Conservation (phyloP, 2,888 invertebrate genomes). For the Oscheius sp. region DNA sequence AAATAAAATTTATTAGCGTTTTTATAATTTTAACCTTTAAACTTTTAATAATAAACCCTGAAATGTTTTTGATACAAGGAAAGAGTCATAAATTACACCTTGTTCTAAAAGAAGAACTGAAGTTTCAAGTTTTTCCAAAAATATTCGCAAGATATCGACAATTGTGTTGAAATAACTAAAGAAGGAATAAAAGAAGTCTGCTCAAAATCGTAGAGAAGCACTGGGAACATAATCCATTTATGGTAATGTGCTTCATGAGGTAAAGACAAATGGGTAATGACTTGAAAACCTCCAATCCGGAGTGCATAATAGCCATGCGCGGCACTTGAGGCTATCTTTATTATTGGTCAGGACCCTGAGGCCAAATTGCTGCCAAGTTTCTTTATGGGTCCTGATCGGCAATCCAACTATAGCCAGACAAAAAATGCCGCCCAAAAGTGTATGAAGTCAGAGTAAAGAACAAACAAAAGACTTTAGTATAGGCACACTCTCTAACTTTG, state of each 20-base stretch:
- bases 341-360: constrained; percentile 26
- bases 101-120: neutral
- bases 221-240: neutral
- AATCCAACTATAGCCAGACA: constrained; percentile 5
- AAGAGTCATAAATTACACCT: too few species aligned
- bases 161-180: neutral
- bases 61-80: too few species aligned
- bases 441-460: neutral
- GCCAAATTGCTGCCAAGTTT: constrained; percentile 28
- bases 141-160: too few species aligned
- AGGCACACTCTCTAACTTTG: too few species aligned
- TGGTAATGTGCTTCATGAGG: constrained; percentile 7
- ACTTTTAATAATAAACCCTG: too few species aligned
- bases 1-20: too few species aligned
- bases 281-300: constrained; percentile 19
- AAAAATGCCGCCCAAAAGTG: constrained; percentile 1
- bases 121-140: neutral
- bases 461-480: too few species aligned
- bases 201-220: neutral
- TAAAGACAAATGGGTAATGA: constrained; percentile 19
- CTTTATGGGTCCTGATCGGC: constrained; percentile 26
- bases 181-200: neutral
- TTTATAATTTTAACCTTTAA: too few species aligned
- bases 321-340: constrained; percentile 27
- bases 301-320: constrained; percentile 20